A percentile compares a stretch with the other conserved stretches of the same genome.
These are phyloP conservation scores for Chlorops oryzae DNA, from an alignment of 1,140 invertebrate species.

Conservation along the genomic window DNA sequence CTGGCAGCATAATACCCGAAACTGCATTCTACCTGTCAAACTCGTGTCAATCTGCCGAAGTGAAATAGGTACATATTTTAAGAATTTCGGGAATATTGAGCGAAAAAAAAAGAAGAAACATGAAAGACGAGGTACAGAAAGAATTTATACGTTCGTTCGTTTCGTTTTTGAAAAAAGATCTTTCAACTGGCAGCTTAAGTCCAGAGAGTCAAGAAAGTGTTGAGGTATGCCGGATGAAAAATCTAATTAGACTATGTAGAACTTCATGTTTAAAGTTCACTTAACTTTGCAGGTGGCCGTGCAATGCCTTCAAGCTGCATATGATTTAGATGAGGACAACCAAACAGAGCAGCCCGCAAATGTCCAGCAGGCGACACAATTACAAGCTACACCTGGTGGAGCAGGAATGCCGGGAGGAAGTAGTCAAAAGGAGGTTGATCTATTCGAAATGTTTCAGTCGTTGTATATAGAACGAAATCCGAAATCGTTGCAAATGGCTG, in stretches of 20 bases:
- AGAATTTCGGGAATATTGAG: neutral
- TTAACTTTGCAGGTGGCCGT: no score
- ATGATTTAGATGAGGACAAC: constrained; percentile 55
- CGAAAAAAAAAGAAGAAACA: constrained; percentile 18
- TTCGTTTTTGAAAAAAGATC: constrained; percentile 38
- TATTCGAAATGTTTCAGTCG: constrained; percentile 50
- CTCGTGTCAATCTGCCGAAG: no score
- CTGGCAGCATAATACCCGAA: no score
- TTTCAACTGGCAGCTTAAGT: constrained; percentile 29
- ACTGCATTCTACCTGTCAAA: no score
- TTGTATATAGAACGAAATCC: constrained; percentile 43
- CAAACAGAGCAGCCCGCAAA: constrained; percentile 30
- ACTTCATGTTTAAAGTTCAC: neutral
- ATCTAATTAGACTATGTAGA: neutral
- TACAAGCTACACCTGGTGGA: constrained; percentile 2
- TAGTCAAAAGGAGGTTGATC: constrained; percentile 49
- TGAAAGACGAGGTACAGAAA: constrained; percentile 41
- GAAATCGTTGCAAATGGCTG: constrained; percentile 61
- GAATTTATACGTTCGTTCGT: constrained; percentile 40
- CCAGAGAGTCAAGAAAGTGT: constrained; percentile 71
- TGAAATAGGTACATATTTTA: constrained; percentile 4
- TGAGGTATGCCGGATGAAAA: constrained; percentile 61
- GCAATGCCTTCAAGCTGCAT: constrained; percentile 80
- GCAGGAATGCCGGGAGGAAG: constrained; percentile 9
- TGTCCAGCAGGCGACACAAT: constrained; percentile 9